phyloP scores from a whole-genome alignment of 2,888 invertebrate species.

The Ormyrus labotus region DNA sequence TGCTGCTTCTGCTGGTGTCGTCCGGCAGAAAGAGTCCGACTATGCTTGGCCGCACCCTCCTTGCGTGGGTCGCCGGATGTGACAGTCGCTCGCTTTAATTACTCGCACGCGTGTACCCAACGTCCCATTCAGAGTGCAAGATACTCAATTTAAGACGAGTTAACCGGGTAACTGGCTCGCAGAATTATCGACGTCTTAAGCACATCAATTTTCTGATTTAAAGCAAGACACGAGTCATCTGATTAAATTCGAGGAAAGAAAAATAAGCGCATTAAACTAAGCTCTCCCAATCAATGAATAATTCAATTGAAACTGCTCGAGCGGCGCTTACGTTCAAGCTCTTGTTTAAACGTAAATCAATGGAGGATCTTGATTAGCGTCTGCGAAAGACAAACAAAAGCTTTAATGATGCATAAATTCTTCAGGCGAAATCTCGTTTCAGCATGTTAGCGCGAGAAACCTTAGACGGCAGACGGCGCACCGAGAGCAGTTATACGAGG shows the following conservation, averaged over 20 bases:
- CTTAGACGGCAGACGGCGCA: conserved; percentile 63
- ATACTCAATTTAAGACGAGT: conserved; percentile 46
- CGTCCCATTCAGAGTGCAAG: conserved; percentile 59
- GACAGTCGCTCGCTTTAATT: conserved; percentile 75
- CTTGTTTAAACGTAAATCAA: not conserved
- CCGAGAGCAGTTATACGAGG: conserved; percentile 55
- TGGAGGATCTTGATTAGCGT: not conserved
- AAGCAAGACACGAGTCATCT: too few relatives aligned
- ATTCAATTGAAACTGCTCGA: too few relatives aligned
- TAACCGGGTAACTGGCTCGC: conserved; percentile 26
- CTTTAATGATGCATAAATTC: conserved; percentile 30
- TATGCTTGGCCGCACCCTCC: conserved; percentile 70
- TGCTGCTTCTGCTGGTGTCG: conserved; percentile 30
- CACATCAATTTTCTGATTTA: not conserved
- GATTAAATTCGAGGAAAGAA: too few relatives aligned
- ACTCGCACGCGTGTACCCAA: conserved; percentile 66
- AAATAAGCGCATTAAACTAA: too few relatives aligned
- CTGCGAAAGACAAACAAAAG: conserved; percentile 21
- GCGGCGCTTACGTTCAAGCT: not conserved
- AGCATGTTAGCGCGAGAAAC: conserved; percentile 60
- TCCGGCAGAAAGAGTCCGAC: conserved; percentile 57
- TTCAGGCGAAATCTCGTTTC: conserved; percentile 30
- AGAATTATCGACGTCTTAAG: conserved; percentile 42
- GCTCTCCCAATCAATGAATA: too few relatives aligned
- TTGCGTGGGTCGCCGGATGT: conserved; percentile 76